Percentiles rank a stretch among this genome's conserved stretches.
Conservation (phyloP, 2,888 invertebrate genomes). For the Phrixothrix hirtus region DNA sequence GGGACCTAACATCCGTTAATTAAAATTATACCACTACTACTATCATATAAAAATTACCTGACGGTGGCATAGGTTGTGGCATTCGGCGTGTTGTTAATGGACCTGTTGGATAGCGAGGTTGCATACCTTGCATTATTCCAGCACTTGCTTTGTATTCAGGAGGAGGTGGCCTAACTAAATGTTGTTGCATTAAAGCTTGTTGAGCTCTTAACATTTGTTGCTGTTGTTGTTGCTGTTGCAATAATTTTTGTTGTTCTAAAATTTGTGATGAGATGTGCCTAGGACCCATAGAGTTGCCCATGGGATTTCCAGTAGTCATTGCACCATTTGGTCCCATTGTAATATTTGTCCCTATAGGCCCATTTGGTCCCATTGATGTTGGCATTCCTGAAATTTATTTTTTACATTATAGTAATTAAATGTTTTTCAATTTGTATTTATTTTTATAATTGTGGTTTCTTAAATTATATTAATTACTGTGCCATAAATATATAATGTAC, state of each 20-base stretch:
- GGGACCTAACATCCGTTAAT: no score
- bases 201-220: constrained; percentile 65
- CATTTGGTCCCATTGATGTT: constrained; percentile 39
- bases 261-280: constrained; percentile 45
- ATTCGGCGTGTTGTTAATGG: constrained; percentile 64
- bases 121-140: constrained; percentile 55
- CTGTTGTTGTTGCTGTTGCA: constrained; percentile 46
- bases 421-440: no score
- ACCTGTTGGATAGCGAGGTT: constrained; percentile 55
- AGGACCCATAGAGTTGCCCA: constrained; percentile 31
- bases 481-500: no score
- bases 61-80: constrained; percentile 73
- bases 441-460: no score
- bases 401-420: no score
- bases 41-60: constrained; percentile 57
- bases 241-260: constrained; percentile 53
- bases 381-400: constrained; percentile 35
- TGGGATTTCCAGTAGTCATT: constrained; percentile 29
- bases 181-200: constrained; percentile 45
- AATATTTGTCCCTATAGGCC: constrained; percentile 35
- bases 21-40: constrained; percentile 8
- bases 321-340: constrained; percentile 31
- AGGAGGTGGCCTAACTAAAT: constrained; percentile 71
- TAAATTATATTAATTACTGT: no score
- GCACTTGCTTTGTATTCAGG: constrained; percentile 81